phyloP scores from a whole-genome alignment of 2,888 invertebrate genomes.

The Synergus umbraculus region DNA sequence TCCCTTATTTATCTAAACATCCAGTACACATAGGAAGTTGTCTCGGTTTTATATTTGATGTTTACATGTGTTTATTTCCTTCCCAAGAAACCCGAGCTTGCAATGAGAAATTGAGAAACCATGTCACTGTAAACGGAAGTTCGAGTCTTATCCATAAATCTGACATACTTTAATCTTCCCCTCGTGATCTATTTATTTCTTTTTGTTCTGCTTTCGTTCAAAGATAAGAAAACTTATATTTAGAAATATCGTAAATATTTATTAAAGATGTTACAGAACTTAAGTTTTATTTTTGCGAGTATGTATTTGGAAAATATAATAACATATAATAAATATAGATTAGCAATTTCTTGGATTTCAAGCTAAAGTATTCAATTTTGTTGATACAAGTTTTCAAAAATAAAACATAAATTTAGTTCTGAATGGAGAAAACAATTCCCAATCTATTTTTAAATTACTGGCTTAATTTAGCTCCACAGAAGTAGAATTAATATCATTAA shows the following conservation, averaged over 20 bases:
- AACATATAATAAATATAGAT: neutral
- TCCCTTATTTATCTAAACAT: conserved; percentile 37
- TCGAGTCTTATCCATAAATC: conserved; percentile 30
- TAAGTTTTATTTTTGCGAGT: neutral
- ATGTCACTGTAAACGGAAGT: conserved; percentile 38
- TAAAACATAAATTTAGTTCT: neutral
- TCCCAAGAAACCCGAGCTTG: neutral
- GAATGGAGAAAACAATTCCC: too few species aligned
- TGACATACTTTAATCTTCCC: conserved; percentile 7
- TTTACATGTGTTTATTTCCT: conserved; percentile 15
- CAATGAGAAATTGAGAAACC: neutral
- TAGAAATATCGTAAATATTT: neutral
- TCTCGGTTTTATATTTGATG: neutral
- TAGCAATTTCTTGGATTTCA: neutral
- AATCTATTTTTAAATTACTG: neutral
- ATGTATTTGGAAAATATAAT: neutral
- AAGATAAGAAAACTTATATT: neutral
- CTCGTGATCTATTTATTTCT: neutral
- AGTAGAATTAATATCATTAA: neutral
- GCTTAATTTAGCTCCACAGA: neutral
- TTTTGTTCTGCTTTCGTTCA: neutral
- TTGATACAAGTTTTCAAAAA: too few species aligned
- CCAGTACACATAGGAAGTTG: conserved; percentile 6
- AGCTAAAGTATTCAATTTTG: neutral
- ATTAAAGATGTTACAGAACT: neutral